Base-by-base conservation (phyloP, 2,113 vertebrate genomes). In the Desmodus rotundus region DNA sequence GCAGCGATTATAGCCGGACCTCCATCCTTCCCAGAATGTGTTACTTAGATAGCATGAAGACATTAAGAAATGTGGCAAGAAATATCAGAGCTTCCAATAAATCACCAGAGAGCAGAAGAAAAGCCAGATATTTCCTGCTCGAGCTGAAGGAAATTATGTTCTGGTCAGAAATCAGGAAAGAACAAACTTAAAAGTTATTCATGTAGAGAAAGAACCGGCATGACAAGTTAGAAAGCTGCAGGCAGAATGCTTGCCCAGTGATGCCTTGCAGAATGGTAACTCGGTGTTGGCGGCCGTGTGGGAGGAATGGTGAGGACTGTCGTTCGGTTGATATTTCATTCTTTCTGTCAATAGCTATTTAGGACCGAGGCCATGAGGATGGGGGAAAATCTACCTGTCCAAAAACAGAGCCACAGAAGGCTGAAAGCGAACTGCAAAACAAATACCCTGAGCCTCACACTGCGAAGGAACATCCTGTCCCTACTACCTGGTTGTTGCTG, bases 51-150 rank as follows among this genome's bases (percentile, higher is more conserved):
- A 72, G 24, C 41, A 85, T 63, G 16, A 80, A 52, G 72, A 77
- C 72, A 88, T 93, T 95, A 65, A 83, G 10, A 80, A 91, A 24
- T 72, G 11, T 87, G 81, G 63, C 41, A 76, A 72, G 65, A 95
- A 70, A 81, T 91, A 54, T 43, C 36, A 94, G 76, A 26, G 4
- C 1, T 93, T 86, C n/a, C 47, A 91, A 83, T 92, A 95, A 89
- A 61, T 92, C 61, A 87, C 22, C 84, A 76, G 70, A 72, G 87
- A 83, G 28, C 45, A 65, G 26, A 91, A 56, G 3, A 10, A 77
- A 94, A 94, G n/a, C 26, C 16, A 56, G 82, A 70, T 83, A 12
- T 54, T 96, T 95, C 43, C 31, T 85, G 19, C 65, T 88, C 24
- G 85, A 81, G 33, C 4, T 45, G 56, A 84, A 68, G 14, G 19